These are phyloP conservation scores for Caprella mutica DNA, from an alignment of 2,888 invertebrate genomes.

Conservation along the genomic window DNA sequence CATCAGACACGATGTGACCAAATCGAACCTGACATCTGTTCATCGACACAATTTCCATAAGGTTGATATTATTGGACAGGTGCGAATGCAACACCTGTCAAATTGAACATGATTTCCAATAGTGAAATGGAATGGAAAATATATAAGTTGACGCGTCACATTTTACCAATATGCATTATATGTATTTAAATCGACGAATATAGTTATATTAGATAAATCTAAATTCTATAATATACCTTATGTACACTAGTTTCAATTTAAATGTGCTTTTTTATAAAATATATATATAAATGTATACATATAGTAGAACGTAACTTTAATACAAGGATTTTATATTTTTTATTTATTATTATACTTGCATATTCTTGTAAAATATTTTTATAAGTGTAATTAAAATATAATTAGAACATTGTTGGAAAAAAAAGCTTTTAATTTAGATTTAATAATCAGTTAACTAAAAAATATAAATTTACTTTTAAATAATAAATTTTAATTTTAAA, in stretches of 20 bases:
- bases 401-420: background rate
- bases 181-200: slow-evolving; percentile 7
- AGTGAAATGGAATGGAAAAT: too few species aligned
- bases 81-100: too few species aligned
- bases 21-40: too few species aligned
- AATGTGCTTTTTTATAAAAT: slow-evolving; percentile 3
- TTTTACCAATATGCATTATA: too few species aligned
- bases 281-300: slow-evolving; percentile 11
- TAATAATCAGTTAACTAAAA: background rate
- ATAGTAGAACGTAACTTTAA: background rate
- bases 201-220: slow-evolving; percentile 1
- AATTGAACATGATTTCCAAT: too few species aligned
- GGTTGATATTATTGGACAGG: too few species aligned
- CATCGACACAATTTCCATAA: too few species aligned
- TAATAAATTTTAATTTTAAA: background rate
- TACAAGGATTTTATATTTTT: too few species aligned
- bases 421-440: background rate
- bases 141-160: too few species aligned
- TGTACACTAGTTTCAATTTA: background rate
- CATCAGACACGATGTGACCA: too few species aligned
- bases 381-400: background rate
- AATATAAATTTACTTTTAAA: background rate
- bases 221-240: background rate
- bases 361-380: too few species aligned
- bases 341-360: background rate